Conservation (phyloP, 2,113 vertebrate species). For the Gobio gobio region DNA sequence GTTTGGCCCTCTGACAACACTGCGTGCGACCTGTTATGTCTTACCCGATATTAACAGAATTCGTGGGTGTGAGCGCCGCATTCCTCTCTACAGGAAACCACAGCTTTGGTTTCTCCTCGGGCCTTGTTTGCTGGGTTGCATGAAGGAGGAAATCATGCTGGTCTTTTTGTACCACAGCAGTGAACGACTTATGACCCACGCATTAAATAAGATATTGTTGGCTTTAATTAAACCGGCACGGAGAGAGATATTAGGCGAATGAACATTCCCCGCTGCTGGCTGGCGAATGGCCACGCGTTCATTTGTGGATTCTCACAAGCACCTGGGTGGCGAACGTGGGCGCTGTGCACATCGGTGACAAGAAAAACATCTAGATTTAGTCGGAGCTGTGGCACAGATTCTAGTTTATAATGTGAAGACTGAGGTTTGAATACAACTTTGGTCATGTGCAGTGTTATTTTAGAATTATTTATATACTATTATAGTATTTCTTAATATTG, state of each 20-base stretch:
- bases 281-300: constrained; percentile 11
- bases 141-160: constrained; percentile 19
- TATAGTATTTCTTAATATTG: not conserved
- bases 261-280: not conserved
- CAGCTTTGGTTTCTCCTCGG: constrained; percentile 16
- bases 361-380: constrained; percentile 24
- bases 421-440: not conserved
- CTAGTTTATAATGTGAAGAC: not conserved
- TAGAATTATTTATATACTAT: not conserved
- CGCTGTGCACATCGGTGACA: constrained; percentile 17
- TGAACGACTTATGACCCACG: constrained; percentile 1
- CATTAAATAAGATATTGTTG: constrained; percentile 35
- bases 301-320: not conserved
- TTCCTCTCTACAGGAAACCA: constrained; percentile 26
- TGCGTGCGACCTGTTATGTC: constrained; percentile 32
- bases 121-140: constrained; percentile 25
- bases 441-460: not conserved
- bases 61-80: constrained; percentile 19
- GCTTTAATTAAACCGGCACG: constrained; percentile 44
- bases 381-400: not conserved
- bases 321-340: not conserved
- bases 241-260: constrained; percentile 25
- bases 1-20: constrained; percentile 8
- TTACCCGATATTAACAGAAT: constrained; percentile 28
- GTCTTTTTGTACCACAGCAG: constrained; percentile 14